Base-by-base conservation (phyloP, 2,797 vertebrate species). In the Aulostomus chinensis region DNA sequence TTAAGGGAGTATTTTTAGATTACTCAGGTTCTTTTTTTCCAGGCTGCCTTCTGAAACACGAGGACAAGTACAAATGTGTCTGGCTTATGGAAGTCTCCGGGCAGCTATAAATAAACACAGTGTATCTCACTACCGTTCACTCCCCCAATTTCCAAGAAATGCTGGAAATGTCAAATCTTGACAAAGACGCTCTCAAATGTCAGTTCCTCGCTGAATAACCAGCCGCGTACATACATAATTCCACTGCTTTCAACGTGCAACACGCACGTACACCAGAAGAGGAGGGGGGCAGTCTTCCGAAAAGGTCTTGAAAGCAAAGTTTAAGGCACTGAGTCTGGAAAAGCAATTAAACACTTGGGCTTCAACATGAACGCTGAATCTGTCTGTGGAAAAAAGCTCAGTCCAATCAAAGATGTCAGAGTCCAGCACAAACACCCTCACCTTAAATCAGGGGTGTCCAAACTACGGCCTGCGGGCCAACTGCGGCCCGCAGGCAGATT, bases 41-140 rank as follows among this genome's bases (percentile, higher is more conserved):
- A 70, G 71, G 80, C 80, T 90, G 76, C 78, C 63, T 85, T 87
- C 79, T 89, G 85, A 90, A 86, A 87, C 86, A 91, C 85, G 80
- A 83, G 73, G 84, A 88, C 82, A 84, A 84, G 80, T 83, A 90
- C 78, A 88, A 89, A 87, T 86, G 68, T 65, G 68, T 73, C 69
- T 88, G 88, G 83, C 84, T 76, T 69, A 59, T 28, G 66, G 39
- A 75, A 79, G 62, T 89, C 90, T 88, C 88, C 73, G 73, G 82
- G 52, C 65, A 83, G 82, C 74, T 60, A 87, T 81, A 90, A 90
- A 91, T 90, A 90, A 90, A 69, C 70, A 61, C 7, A 45, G 50
- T 58, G 65, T 36, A 85, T 73, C 77, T 78, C 76, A 80, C 76
- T 78, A 85, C 73, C 38, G 41, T 73, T 70, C 34, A 55, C 51